These are phyloP conservation scores for Anhinga anhinga DNA, from an alignment of 2,113 vertebrate genomes.

Conservation along the genomic window DNA sequence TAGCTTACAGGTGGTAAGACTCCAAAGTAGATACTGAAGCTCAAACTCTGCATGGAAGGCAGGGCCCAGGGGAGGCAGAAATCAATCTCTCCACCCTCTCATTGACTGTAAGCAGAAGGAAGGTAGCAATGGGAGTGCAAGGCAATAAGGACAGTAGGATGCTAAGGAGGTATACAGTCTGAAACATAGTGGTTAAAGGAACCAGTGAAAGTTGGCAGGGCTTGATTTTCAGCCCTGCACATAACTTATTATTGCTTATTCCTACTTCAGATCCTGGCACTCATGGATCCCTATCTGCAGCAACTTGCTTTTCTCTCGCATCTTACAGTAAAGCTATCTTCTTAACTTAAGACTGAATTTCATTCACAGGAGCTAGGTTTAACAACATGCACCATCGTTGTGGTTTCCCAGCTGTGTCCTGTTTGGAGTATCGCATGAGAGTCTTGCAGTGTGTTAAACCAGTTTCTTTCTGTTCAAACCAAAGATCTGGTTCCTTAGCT, in stretches of 20 bases:
- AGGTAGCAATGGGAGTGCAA: not conserved
- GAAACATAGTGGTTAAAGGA: fast-evolving
- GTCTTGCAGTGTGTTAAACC: not conserved
- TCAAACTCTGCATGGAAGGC: not conserved
- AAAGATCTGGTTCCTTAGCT: not conserved
- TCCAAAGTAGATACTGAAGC: not conserved
- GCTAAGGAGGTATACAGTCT: not conserved
- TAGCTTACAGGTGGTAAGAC: not conserved
- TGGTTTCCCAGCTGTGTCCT: not conserved
- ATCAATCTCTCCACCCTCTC: not conserved
- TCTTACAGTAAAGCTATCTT: not conserved
- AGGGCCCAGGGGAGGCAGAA: not conserved
- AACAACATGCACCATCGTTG: fast-evolving
- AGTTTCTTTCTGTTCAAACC: not conserved
- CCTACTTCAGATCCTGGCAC: not conserved
- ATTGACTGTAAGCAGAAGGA: not conserved
- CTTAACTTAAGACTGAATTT: not conserved
- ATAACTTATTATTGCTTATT: not conserved
- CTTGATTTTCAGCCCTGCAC: not conserved
- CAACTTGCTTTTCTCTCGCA: not conserved
- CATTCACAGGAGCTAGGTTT: not conserved
- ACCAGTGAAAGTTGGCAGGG: not conserved
- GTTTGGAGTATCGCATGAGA: not conserved
- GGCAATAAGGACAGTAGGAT: not conserved
- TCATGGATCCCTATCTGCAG: not conserved